Conservation (phyloP, 2,888 invertebrate genomes). For the Itoplectis maculator region DNA sequence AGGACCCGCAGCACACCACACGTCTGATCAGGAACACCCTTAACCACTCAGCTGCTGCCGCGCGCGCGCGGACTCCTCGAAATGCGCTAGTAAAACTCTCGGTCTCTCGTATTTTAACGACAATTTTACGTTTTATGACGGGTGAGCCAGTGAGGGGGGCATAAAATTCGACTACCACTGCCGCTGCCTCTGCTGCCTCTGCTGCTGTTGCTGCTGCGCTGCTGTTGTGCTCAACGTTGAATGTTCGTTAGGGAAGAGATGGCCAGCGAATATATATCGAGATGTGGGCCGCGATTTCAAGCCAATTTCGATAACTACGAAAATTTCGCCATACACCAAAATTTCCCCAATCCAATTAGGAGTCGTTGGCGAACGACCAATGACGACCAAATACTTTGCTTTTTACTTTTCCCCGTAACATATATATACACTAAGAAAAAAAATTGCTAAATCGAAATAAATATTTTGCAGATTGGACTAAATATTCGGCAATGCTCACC, state of each 20-base stretch:
- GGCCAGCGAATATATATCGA: constrained; percentile 9
- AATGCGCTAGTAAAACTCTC: constrained; percentile 37
- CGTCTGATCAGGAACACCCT: constrained; percentile 36
- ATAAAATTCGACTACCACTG: constrained; percentile 33
- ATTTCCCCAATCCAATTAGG: background rate
- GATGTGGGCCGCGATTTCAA: constrained; percentile 8
- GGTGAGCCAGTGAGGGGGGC: constrained; percentile 7
- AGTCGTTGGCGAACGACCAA: background rate
- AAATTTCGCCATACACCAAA: constrained; percentile 17
- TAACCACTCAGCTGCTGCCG: constrained; percentile 37
- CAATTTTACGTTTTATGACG: constrained; percentile 31
- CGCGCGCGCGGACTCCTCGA: constrained; percentile 13
- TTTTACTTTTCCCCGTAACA: background rate
- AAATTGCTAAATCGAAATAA: too few relatives aligned
- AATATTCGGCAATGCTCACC: too few relatives aligned
- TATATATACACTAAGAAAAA: background rate
- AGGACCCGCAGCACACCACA: background rate
- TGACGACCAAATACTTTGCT: background rate
- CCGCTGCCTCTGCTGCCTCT: background rate
- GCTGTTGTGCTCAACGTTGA: constrained; percentile 17
- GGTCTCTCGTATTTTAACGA: constrained; percentile 34
- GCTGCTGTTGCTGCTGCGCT: background rate
- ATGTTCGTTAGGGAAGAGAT: constrained; percentile 25
- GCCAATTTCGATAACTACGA: background rate
- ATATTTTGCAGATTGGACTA: too few relatives aligned